A percentile compares a stretch with the other conserved stretches of the same genome.
These are phyloP conservation scores for Pristionchus arcanus DNA, from an alignment of 2,888 invertebrate genomes.

Conservation along the genomic window DNA sequence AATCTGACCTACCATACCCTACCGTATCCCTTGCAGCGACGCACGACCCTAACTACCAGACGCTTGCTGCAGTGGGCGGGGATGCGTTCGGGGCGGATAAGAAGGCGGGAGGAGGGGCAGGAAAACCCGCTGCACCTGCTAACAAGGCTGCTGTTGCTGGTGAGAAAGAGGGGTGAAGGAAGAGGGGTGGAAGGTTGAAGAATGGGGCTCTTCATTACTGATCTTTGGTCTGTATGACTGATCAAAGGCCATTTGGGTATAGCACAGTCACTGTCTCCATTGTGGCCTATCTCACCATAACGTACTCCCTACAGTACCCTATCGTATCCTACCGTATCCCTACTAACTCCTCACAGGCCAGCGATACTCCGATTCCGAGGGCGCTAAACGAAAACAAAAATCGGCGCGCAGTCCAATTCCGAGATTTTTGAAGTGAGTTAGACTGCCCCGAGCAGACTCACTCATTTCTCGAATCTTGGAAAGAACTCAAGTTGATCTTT, in stretches of 20 bases:
- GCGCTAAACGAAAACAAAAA: conserved; percentile 3
- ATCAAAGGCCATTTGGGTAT: no score
- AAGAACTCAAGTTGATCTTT: background rate
- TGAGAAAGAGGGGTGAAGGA: no score
- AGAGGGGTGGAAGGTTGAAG: no score
- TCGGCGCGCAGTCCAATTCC: background rate
- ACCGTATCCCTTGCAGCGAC: background rate
- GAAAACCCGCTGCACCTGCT: background rate
- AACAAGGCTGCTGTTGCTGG: conserved; percentile 41
- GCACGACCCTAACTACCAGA: conserved; percentile 37
- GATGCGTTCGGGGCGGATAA: conserved; percentile 30
- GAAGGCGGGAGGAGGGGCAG: conserved; percentile 11
- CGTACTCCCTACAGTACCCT: background rate
- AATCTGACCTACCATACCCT: background rate
- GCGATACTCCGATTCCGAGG: conserved; percentile 18
- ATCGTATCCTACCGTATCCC: background rate
- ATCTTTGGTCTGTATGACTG: no score
- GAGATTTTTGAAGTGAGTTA: conserved; percentile 33
- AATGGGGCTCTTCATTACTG: no score
- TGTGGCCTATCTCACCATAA: no score
- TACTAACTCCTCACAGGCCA: conserved; percentile 11
- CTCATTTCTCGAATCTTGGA: background rate
- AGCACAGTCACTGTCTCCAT: no score
- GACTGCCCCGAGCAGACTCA: background rate
- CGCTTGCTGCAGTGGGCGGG: conserved; percentile 19